phyloP scores from a whole-genome alignment of 1,140 invertebrate species.

The Drosophila suzukii region DNA sequence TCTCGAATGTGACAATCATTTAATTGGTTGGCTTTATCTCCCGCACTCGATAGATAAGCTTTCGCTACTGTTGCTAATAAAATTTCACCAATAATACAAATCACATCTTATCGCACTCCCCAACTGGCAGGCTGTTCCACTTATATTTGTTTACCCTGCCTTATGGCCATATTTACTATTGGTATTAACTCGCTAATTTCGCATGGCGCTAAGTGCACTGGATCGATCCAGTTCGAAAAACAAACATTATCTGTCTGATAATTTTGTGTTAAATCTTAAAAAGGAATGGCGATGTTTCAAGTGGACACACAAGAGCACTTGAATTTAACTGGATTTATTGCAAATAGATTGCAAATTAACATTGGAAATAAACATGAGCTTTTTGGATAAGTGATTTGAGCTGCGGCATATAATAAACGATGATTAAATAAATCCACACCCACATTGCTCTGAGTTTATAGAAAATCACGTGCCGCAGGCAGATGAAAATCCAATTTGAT shows the following conservation, averaged over 20 bases:
- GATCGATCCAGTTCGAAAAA: conserved; percentile 74
- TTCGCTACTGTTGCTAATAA: conserved; percentile 24
- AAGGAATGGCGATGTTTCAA: conserved; percentile 6
- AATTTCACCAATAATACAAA: conserved; percentile 29
- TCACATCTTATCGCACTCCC: conserved; percentile 34
- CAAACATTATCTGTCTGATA: conserved; percentile 44
- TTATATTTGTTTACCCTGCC: conserved; percentile 33
- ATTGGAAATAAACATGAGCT: conserved; percentile 41
- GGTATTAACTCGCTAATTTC: conserved; percentile 46
- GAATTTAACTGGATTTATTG: conserved; percentile 32
- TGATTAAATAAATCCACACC: conserved; percentile 8
- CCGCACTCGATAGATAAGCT: conserved; percentile 38
- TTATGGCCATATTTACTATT: conserved; percentile 47
- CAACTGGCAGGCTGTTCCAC: conserved; percentile 19
- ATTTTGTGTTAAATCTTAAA: conserved; percentile 25
- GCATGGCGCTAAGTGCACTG: conserved; percentile 72
- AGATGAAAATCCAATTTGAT: conserved; percentile 19
- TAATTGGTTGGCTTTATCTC: conserved; percentile 10
- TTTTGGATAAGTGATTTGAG: not conserved
- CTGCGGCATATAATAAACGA: too few species aligned
- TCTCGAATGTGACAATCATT: conserved; percentile 15
- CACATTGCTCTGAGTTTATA: not conserved
- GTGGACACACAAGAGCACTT: conserved; percentile 23
- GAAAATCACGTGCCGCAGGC: conserved; percentile 17
- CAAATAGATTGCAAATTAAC: conserved; percentile 46